Evolutionary conservation across 2,113 vertebrate genomes (phyloP), one percentile per base, ranked within the genome.

Genomic region (Struthio camelus): DNA sequence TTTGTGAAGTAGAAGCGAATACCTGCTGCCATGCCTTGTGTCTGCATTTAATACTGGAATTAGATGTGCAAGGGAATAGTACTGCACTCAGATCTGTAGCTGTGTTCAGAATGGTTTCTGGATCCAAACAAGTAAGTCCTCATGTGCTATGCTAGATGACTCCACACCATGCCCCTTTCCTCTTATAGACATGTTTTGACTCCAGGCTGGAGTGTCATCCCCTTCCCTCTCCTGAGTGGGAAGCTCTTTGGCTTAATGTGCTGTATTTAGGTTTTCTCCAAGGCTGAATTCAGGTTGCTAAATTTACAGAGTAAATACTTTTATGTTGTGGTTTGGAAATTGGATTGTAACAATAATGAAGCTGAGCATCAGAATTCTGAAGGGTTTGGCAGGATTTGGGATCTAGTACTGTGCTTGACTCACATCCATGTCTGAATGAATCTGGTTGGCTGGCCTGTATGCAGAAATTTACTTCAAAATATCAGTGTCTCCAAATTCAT

Each of bases 311-410:
- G 14, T 38, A 92, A 89, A 89, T 59, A 30, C 20, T 85, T 86
- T 89, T 85, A 72, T 48, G 10, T 36, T 72, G 86, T 82, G 84
- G 58, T 89, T 53, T 94, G 75, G 70, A 95, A 94, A 76, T 10
- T n/a, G 34, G 56, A 94, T 58, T 77, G 22, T n/a, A 89, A 42
- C 30, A 79, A 40, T 73, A 89, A 82, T 58, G 66, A 92, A 92
- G 58, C 34, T 80, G 15, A 80, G 58, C 44, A 53, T 53, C 53
- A 87, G 75, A 90, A 87, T 56, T 76, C 44, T 89, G 88, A 87
- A 80, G 36, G 6, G 17, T 69, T 82, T 92, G 92, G 72, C 80
- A 83, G 71, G 64, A 80, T 92, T 88, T 80, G 42, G 30, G 23
- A 82, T 92, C 34, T 36, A 28, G 36, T 70, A 46, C 71, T 94